Evolutionary conservation across 2,888 invertebrate genomes (phyloP), one percentile per base, ranked within the genome.

Genomic region (Megamerina dolium): DNA sequence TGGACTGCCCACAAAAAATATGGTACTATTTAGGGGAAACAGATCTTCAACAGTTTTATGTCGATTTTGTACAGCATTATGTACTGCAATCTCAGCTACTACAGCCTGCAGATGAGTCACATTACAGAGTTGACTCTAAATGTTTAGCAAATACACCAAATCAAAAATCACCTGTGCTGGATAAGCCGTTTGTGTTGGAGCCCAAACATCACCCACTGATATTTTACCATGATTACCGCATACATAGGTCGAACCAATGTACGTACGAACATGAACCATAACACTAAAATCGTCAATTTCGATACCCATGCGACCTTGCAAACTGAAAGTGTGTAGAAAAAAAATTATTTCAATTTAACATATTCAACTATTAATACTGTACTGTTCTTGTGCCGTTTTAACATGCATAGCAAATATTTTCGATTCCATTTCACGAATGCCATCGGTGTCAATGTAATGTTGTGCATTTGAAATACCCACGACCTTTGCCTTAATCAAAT

Each of bases 401-500:
- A 54, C 44, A 12, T 66, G 57, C 18, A 41, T 18, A 3, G 61
- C 56, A 30, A 60, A 64, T 41, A 53, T 42, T 8, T 56, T 57
- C 14, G 49, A 6, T 0, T 64, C 64, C 26, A 56, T 59, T 2
- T 47, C 31, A 3, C 37, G 38, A 0, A 51, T 20, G 2, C 64
- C 63, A 6, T 55, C 48, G 0, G 41, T 27, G 3, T 77, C 77
- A 1, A 63, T 61, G 46, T 74, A 69, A 67, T 56, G 46, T 0
- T 56, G 50, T 1, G 50, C 43, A 27, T 61, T 58, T 1, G 62
- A 61, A 4, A 72, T 46, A 3, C 51, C 58, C 3, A 72, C 77
- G 73, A 69, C 83, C 81, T 78, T 81, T 13, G 89, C 90, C 69
- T 88, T 87, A n/a, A 80, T 76, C 41, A 97, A 77, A 73, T 95